Evolutionary conservation across 2,113 vertebrate species (phyloP).

Genomic region (Gnathonemus echidnorhynchus): DNA sequence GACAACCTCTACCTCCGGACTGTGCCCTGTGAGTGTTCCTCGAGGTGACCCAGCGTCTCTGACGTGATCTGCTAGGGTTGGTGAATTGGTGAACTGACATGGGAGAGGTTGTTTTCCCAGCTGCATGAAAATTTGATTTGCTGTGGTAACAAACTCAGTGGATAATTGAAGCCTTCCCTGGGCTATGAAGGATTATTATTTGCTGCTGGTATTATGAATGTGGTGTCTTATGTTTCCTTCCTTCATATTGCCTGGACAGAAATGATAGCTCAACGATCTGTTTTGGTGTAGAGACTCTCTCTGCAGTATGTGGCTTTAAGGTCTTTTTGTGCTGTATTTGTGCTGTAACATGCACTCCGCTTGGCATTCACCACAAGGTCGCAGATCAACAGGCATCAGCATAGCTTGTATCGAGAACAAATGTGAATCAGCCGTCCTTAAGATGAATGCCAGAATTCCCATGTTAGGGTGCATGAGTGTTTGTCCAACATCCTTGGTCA

Average conservation of each 20-base stretch:
- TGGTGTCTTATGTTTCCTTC: not conserved
- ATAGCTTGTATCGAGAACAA: not conserved
- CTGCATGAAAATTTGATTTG: not conserved
- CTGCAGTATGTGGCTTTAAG: not conserved
- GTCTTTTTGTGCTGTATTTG: not conserved
- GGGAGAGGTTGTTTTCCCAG: not conserved
- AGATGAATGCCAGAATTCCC: not conserved
- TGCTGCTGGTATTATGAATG: not conserved
- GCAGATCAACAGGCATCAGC: not conserved
- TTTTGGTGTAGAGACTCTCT: not conserved
- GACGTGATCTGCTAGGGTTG: not conserved
- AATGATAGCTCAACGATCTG: not conserved
- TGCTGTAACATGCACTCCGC: not conserved
- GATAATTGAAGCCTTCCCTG: not conserved
- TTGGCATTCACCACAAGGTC: not conserved
- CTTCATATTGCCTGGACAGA: not conserved
- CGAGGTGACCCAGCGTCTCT: not conserved
- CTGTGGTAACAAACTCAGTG: not conserved
- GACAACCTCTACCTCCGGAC: conserved; percentile 99
- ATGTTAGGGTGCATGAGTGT: not conserved
- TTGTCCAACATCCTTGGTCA: not conserved
- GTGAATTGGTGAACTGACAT: not conserved
- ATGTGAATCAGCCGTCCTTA: not conserved
- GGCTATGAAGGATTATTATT: not conserved
- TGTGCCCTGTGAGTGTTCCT: conserved; percentile 83